Evolutionary conservation across 2,113 vertebrate genomes (phyloP).

Genomic region (Megatriorchis doriae): DNA sequence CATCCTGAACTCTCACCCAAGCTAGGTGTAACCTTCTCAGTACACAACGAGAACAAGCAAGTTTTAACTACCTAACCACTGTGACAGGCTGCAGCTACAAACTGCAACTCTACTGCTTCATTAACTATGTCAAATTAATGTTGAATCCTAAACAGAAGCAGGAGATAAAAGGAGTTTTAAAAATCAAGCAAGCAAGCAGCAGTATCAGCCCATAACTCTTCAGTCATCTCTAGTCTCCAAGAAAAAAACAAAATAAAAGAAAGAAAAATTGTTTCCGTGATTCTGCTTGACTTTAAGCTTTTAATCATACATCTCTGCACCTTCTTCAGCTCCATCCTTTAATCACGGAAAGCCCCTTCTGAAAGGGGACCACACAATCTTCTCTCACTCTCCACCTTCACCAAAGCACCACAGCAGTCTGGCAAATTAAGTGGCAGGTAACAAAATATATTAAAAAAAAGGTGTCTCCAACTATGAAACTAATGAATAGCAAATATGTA

Average conservation of each 20-base stretch:
- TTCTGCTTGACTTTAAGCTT: neutral
- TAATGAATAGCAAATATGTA: neutral
- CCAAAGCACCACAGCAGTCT: neutral
- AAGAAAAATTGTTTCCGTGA: neutral
- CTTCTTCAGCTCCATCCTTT: neutral
- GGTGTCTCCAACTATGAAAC: neutral
- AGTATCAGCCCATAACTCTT: neutral
- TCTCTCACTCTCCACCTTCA: neutral
- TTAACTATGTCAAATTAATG: neutral
- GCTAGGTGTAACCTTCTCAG: neutral
- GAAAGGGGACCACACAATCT: neutral
- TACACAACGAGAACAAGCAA: neutral
- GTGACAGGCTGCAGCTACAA: neutral
- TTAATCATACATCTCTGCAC: neutral
- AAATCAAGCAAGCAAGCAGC: neutral
- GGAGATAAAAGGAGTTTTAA: neutral
- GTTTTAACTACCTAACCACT: neutral
- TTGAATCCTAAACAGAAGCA: neutral
- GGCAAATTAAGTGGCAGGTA: neutral
- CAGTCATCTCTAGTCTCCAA: neutral
- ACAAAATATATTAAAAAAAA: neutral
- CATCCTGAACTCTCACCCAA: neutral
- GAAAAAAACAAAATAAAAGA: neutral
- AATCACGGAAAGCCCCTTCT: neutral
- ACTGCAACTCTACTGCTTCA: neutral